A percentile compares a stretch with the other conserved stretches of the same genome.
Evolutionary conservation across 2,888 invertebrate genomes (phyloP).

Genomic region (Charanyca ferruginea): DNA sequence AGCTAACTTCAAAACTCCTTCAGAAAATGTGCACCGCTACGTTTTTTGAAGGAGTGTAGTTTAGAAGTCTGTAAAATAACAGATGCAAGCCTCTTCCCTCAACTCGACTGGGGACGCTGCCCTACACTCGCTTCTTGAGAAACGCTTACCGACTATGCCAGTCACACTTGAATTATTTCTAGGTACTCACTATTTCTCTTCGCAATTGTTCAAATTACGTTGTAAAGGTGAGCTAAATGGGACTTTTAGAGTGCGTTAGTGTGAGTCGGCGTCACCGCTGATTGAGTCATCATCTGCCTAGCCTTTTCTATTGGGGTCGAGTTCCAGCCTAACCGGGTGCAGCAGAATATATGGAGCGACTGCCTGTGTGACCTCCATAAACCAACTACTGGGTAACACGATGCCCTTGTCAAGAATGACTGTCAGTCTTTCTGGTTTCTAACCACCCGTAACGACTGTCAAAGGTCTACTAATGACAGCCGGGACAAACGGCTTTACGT

Average conservation of each 20-base stretch:
- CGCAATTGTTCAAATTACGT: slow-evolving; percentile 39
- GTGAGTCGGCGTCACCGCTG: background rate
- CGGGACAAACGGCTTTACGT: no score
- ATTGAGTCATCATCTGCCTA: no score
- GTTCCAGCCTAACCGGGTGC: no score
- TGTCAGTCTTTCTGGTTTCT: no score
- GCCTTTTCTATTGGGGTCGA: no score
- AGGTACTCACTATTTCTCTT: slow-evolving; percentile 46
- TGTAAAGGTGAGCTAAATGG: slow-evolving; percentile 9
- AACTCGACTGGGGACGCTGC: slow-evolving; percentile 61
- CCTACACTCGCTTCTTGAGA: slow-evolving; percentile 62
- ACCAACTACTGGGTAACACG: no score
- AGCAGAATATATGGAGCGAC: no score
- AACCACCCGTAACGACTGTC: no score
- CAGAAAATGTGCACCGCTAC: slow-evolving; percentile 65
- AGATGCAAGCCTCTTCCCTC: slow-evolving; percentile 65
- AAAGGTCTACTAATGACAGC: no score
- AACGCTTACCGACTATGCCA: slow-evolving; percentile 64
- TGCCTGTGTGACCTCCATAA: no score
- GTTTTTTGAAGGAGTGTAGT: slow-evolving; percentile 70
- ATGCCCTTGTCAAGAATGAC: no score
- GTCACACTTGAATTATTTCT: slow-evolving; percentile 57
- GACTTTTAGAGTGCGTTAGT: background rate
- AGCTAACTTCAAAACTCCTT: no score
- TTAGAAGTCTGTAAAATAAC: slow-evolving; percentile 75